Evolutionary conservation across 2,113 vertebrate species (phyloP).

Genomic region (Cebidichthys violaceus): DNA sequence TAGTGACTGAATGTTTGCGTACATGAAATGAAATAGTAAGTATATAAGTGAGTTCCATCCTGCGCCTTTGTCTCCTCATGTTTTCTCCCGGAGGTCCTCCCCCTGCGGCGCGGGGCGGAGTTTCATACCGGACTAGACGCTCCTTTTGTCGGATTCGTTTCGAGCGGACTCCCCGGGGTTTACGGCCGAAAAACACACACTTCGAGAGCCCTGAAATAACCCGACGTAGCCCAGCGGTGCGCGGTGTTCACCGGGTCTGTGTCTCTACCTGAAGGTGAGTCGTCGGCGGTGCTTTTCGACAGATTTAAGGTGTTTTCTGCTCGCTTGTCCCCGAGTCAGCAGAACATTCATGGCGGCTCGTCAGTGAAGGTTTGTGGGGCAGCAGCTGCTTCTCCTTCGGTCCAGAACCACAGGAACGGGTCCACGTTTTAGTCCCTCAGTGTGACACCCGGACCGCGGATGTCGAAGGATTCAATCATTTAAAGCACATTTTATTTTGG

Average conservation of each 20-base stretch:
- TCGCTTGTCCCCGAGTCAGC: not conserved
- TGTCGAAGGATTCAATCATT: not conserved
- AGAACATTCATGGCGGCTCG: slow-evolving; percentile 85
- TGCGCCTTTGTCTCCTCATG: slow-evolving; percentile 79
- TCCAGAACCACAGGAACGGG: too few species aligned
- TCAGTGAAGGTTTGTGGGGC: slow-evolving; percentile 74
- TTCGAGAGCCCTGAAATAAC: not conserved
- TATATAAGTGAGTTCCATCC: slow-evolving; percentile 62
- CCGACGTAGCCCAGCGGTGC: slow-evolving; percentile 8
- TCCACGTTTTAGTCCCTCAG: not conserved
- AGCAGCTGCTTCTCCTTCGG: slow-evolving; percentile 45
- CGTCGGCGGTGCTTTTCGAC: not conserved
- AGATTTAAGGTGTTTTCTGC: not conserved
- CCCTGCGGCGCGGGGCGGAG: slow-evolving; percentile 89
- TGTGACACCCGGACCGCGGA: not conserved
- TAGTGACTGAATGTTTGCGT: not conserved
- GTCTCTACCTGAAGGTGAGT: slow-evolving; percentile 73
- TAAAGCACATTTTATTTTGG: not conserved
- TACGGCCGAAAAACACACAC: slow-evolving; percentile 74
- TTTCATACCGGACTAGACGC: slow-evolving; percentile 89
- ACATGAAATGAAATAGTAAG: too few species aligned
- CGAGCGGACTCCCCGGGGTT: slow-evolving; percentile 86
- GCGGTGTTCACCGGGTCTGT: not conserved
- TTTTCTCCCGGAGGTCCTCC: slow-evolving; percentile 87
- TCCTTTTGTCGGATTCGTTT: slow-evolving; percentile 88